Percentiles rank a stretch among this genome's conserved stretches.
Conservation (phyloP, 2,888 invertebrate genomes). For the Epistrophe grossulariae region DNA sequence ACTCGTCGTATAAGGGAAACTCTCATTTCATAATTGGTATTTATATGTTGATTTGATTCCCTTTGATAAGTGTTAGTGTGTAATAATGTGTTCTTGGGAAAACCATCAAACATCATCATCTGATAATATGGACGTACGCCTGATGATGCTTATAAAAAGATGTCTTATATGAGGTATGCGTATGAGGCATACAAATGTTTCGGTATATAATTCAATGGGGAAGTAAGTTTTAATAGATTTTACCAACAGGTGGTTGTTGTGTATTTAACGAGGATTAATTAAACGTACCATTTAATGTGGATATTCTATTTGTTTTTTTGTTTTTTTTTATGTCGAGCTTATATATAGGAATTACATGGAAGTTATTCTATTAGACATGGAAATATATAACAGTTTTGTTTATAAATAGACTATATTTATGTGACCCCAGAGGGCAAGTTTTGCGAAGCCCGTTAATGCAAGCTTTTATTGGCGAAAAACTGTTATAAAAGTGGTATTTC, state of each 20-base stretch:
- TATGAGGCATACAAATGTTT: neutral
- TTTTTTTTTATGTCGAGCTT: too few relatives aligned
- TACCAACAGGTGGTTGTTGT: neutral
- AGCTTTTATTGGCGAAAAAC: too few relatives aligned
- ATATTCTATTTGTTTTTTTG: too few relatives aligned
- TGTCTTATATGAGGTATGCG: neutral
- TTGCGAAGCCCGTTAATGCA: too few relatives aligned
- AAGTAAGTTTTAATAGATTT: neutral
- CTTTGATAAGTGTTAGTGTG: constrained; percentile 44
- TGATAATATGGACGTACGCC: constrained; percentile 40
- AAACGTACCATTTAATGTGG: too few relatives aligned
- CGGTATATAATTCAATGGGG: neutral
- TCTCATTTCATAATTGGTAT: constrained; percentile 72
- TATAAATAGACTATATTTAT: too few relatives aligned
- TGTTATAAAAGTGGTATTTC: too few relatives aligned
- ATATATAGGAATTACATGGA: too few relatives aligned
- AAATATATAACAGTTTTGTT: too few relatives aligned
- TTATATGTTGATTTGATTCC: constrained; percentile 52
- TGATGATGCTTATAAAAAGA: neutral
- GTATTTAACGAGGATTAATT: neutral
- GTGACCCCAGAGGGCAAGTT: too few relatives aligned
- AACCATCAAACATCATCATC: constrained; percentile 60
- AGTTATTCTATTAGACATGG: too few relatives aligned
- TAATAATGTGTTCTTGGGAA: constrained; percentile 48
- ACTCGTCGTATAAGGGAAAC: too few relatives aligned